phyloP scores from a whole-genome alignment of 2,888 invertebrate species.

The Junonia oenone region DNA sequence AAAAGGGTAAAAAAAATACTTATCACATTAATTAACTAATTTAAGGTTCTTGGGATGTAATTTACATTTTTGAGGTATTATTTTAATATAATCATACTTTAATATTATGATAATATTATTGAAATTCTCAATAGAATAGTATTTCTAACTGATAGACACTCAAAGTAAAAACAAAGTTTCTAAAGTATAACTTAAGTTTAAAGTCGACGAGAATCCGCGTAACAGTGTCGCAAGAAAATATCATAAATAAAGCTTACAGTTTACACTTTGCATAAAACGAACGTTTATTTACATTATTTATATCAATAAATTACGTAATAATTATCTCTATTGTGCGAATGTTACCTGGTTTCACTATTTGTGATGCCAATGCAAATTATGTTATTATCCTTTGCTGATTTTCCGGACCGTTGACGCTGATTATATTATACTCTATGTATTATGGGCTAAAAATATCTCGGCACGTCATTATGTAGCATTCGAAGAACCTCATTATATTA shows the following conservation, averaged over 20 bases:
- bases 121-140: no score
- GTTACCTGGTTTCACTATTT: conserved; percentile 20
- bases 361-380: conserved; percentile 9
- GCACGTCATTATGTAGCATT: neutral
- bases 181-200: conserved; percentile 6
- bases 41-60: no score
- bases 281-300: conserved; percentile 22
- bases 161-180: neutral
- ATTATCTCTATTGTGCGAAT: conserved; percentile 22
- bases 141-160: neutral
- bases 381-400: neutral
- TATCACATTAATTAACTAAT: no score
- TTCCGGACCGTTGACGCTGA: neutral
- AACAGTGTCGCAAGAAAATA: conserved; percentile 23
- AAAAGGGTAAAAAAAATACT: no score
- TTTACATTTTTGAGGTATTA: no score
- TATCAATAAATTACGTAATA: conserved; percentile 23
- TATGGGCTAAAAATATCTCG: neutral
- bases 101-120: no score
- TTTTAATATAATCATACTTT: no score
- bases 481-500: neutral
- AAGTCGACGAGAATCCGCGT: conserved; percentile 17
- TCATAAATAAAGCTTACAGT: conserved; percentile 20
- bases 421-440: neutral
- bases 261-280: conserved; percentile 19